Evolutionary conservation across 1,140 invertebrate species (phyloP).

Genomic region (Saxidomus purpurata): DNA sequence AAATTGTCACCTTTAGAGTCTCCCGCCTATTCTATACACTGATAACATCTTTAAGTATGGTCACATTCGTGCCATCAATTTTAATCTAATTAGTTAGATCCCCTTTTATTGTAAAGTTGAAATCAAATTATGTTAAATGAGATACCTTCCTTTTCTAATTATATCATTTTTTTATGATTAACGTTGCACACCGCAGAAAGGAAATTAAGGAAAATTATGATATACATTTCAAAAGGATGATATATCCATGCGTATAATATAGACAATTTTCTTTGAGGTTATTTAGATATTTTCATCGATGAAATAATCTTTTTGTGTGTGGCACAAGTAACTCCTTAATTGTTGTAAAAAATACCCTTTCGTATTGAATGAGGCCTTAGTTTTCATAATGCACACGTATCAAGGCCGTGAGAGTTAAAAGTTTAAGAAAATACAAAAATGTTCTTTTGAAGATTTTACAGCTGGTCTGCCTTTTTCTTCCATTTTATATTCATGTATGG

Average conservation of each 20-base stretch:
- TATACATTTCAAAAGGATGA: not conserved
- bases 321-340: too few relatives aligned
- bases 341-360: too few relatives aligned
- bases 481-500: too few relatives aligned
- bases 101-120: not conserved
- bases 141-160: constrained; percentile 13
- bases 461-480: too few relatives aligned
- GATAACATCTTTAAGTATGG: constrained; percentile 15
- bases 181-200: not conserved
- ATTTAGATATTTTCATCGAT: too few relatives aligned
- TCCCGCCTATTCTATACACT: not conserved
- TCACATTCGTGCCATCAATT: constrained; percentile 5
- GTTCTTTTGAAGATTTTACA: too few relatives aligned
- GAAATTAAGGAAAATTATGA: constrained; percentile 5
- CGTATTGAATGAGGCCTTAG: too few relatives aligned
- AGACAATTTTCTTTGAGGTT: too few relatives aligned
- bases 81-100: not conserved
- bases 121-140: not conserved
- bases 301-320: too few relatives aligned
- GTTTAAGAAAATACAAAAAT: too few relatives aligned
- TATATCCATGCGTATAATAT: not conserved
- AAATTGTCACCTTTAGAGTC: not conserved
- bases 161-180: not conserved
- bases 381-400: too few relatives aligned
- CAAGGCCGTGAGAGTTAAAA: too few relatives aligned